Conservation (phyloP, 1,140 invertebrate genomes). For the Bradynema listronoti region DNA sequence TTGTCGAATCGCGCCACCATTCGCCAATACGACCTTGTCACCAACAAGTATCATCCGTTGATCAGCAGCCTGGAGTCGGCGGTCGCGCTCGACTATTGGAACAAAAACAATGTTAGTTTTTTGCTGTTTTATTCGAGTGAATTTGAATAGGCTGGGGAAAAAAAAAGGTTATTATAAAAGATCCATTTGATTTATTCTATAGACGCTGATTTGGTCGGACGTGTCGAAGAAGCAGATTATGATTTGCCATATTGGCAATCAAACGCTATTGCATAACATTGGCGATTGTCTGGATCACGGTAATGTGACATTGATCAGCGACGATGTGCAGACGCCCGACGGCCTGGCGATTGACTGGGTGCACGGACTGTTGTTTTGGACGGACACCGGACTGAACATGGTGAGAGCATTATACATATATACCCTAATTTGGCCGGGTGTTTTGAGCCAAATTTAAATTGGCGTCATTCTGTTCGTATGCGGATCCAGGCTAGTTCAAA, state of each 20-base stretch:
- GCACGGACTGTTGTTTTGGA: slow-evolving; percentile 92
- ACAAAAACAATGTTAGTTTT: slow-evolving; percentile 33
- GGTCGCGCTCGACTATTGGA: slow-evolving; percentile 56
- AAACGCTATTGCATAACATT: slow-evolving; percentile 18
- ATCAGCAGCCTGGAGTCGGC: slow-evolving; percentile 51
- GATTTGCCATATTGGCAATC: slow-evolving; percentile 59
- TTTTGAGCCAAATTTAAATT: no score
- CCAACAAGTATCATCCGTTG: slow-evolving; percentile 50
- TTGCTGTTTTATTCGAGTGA: slow-evolving; percentile 5
- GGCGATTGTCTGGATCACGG: slow-evolving; percentile 59
- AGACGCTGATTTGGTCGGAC: slow-evolving; percentile 91
- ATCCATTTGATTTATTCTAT: slow-evolving; percentile 52
- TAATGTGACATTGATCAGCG: slow-evolving; percentile 71
- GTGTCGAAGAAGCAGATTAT: slow-evolving; percentile 79
- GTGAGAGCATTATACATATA: slow-evolving; percentile 61
- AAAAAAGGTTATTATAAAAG: no score
- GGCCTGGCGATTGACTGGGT: slow-evolving; percentile 93
- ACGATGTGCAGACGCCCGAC: slow-evolving; percentile 78
- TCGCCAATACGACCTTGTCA: slow-evolving; percentile 49
- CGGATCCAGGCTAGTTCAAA: no score
- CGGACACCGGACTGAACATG: slow-evolving; percentile 79
- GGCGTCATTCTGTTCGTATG: no score
- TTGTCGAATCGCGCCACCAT: slow-evolving; percentile 53
- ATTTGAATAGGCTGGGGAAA: neutral
- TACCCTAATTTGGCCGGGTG: neutral